Evolutionary conservation across 2,888 invertebrate species (phyloP), one percentile per base, ranked within the genome.

Genomic region (Hemicrepidius hirtus): DNA sequence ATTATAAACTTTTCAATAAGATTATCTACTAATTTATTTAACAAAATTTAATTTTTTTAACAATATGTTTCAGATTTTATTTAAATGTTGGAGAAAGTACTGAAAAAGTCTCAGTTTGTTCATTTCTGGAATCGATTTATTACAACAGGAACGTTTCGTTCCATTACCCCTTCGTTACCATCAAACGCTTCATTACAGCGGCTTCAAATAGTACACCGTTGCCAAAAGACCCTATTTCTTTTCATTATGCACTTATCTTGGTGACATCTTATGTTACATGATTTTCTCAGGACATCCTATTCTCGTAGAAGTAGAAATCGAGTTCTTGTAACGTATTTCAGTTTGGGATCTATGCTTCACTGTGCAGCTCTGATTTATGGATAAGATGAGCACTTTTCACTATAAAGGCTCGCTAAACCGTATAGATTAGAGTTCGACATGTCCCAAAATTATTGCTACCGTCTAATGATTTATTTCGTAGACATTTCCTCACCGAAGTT

Each of bases 381-480:
- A 28, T 24, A 53, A 53, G 53, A 53, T 53, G 21, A 12, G 53
- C 28, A 53, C 53, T 20, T 53, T 44, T 28, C 53, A 28, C 53
- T 53, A 28, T 53, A 53, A 53, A 53, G 65, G 53, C 37, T 35
- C 37, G 20, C 53, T 50, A 65, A 65, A 50, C 65, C 53, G 50
- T 50, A 65, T 65, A 50, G 65, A 65, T 65, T 65, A 65, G 50
- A 24, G n/a, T 35, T 37, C 20, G 53, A 13, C 40, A 24, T 53
- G 18, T 13, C 20, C 40, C 40, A 37, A 53, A 65, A 18, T 65
- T 65, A 65, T 64, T 50, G 64, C n/a, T 20, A 32, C n/a, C 46
- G 20, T 64, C 35, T 64, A 35, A 35, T 65, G 65, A 65, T 65
- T 65, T 65, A 65, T 65, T 21, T 65, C 18, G 24, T 50, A 37